phyloP scores from a whole-genome alignment of 2,888 invertebrate species.

The Lasioglossum pauxillum region DNA sequence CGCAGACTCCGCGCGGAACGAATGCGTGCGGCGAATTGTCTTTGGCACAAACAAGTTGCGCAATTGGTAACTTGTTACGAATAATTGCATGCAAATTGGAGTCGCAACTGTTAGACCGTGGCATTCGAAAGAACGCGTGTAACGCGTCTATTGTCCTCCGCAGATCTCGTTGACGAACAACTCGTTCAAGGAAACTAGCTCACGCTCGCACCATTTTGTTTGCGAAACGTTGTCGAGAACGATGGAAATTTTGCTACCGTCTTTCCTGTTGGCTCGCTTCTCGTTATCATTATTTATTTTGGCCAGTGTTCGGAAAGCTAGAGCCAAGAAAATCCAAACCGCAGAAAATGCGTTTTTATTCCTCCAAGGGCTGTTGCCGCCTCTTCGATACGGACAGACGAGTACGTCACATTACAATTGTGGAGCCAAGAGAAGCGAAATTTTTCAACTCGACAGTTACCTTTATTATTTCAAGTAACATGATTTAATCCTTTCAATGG shows the following conservation, averaged over 20 bases:
- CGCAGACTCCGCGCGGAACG: not conserved
- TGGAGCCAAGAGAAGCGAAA: too few species aligned
- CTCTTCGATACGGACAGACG: too few species aligned
- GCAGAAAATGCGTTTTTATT: too few species aligned
- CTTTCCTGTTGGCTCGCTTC: too few species aligned
- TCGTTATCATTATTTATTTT: not conserved
- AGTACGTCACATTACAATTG: too few species aligned
- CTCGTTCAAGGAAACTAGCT: not conserved
- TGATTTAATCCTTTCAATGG: too few species aligned
- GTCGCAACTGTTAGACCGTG: slow-evolving; percentile 19
- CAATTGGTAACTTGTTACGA: slow-evolving; percentile 44
- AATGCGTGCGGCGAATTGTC: slow-evolving; percentile 31
- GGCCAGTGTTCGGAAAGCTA: not conserved
- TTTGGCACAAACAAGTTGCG: slow-evolving; percentile 18
- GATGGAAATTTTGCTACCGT: too few species aligned
- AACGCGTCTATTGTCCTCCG: slow-evolving; percentile 8
- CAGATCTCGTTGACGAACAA: not conserved
- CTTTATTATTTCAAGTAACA: too few species aligned
- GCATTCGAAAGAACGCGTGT: slow-evolving; percentile 38
- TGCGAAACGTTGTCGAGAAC: not conserved
- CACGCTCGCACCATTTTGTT: not conserved
- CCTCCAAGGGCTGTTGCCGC: too few species aligned
- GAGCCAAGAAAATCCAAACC: not conserved
- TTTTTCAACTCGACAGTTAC: too few species aligned
- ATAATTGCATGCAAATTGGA: slow-evolving; percentile 36